Evolutionary conservation across 2,113 vertebrate genomes (phyloP).

Genomic region (Eleginops maclovinus): DNA sequence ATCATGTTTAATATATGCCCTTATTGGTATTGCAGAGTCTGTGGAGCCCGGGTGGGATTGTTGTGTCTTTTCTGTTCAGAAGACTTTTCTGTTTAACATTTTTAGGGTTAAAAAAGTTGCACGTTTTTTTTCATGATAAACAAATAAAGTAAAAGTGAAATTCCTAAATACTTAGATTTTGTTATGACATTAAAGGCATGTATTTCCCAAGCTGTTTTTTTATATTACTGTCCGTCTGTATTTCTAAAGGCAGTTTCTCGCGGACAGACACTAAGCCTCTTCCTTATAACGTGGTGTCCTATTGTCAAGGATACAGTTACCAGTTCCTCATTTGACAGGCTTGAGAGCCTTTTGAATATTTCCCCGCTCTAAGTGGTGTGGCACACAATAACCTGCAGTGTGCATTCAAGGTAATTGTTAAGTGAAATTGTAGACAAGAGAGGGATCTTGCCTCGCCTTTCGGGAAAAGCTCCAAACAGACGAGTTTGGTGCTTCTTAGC

Average conservation of each 20-base stretch:
- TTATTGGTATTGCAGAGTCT: too few relatives aligned
- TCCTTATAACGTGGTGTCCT: constrained; percentile 8
- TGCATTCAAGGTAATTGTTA: constrained; percentile 60
- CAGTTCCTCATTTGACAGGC: constrained; percentile 25
- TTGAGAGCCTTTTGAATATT: constrained; percentile 39
- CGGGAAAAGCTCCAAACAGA: constrained; percentile 28
- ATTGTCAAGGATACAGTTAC: constrained; percentile 57
- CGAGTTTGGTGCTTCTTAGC: constrained; percentile 47
- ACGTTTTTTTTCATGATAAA: too few relatives aligned
- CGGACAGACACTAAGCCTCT: not conserved
- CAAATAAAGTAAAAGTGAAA: too few relatives aligned
- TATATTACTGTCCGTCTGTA: not conserved
- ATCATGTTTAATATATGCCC: too few relatives aligned
- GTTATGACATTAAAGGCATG: too few relatives aligned
- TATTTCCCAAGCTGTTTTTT: not conserved
- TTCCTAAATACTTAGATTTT: too few relatives aligned
- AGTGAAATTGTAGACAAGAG: constrained; percentile 60
- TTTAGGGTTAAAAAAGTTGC: too few relatives aligned
- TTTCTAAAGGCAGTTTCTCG: constrained; percentile 8
- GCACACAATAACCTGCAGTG: constrained; percentile 59
- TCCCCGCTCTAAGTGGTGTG: constrained; percentile 57
- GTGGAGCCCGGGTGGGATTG: too few relatives aligned
- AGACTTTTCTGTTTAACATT: too few relatives aligned
- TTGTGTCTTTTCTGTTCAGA: too few relatives aligned
- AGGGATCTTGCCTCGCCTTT: constrained; percentile 39